A percentile compares a stretch with the other conserved stretches of the same genome.
These are phyloP conservation scores for Xiphophorus birchmanni DNA, from an alignment of 2,797 vertebrate species.

Conservation along the genomic window DNA sequence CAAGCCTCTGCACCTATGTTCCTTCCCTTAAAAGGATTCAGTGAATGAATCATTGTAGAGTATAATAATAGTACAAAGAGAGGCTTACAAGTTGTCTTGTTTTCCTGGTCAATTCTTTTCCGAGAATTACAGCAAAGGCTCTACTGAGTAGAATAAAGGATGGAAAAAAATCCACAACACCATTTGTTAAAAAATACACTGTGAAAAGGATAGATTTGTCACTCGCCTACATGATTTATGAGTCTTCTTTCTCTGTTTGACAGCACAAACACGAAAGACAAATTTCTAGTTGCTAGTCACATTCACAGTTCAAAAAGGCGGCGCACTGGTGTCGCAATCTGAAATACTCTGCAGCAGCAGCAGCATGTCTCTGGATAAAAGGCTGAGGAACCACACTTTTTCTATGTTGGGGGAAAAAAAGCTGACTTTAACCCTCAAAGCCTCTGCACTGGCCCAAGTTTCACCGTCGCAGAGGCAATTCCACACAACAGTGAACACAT, in stretches of 20 bases:
- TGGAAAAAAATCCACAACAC: conserved; percentile 13
- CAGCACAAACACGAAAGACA: conserved; percentile 41
- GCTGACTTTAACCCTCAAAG: conserved; percentile 54
- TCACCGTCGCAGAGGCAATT: conserved; percentile 38
- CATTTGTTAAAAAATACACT: conserved; percentile 34
- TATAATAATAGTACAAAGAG: background rate
- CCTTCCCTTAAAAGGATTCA: conserved; percentile 24
- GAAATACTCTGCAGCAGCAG: background rate
- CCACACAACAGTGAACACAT: conserved; percentile 40
- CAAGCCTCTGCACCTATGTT: conserved; percentile 15
- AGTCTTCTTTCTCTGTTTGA: conserved; percentile 33
- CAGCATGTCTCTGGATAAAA: conserved; percentile 2
- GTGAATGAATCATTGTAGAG: conserved; percentile 23
- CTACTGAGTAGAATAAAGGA: conserved; percentile 24
- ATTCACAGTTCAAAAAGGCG: conserved; percentile 37
- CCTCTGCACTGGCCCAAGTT: conserved; percentile 55
- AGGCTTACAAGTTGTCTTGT: background rate
- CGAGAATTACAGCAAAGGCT: conserved; percentile 20
- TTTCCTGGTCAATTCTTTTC: conserved; percentile 17
- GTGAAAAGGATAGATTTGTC: conserved; percentile 45
- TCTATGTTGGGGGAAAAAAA: conserved; percentile 23
- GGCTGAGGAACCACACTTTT: conserved; percentile 11
- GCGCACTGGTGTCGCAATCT: conserved; percentile 17
- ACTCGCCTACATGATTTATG: conserved; percentile 55
- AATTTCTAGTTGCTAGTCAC: conserved; percentile 47